A percentile compares a stretch with the other conserved stretches of the same genome.
phyloP scores from a whole-genome alignment of 2,113 vertebrate species.

The Osmerus eperlanus region DNA sequence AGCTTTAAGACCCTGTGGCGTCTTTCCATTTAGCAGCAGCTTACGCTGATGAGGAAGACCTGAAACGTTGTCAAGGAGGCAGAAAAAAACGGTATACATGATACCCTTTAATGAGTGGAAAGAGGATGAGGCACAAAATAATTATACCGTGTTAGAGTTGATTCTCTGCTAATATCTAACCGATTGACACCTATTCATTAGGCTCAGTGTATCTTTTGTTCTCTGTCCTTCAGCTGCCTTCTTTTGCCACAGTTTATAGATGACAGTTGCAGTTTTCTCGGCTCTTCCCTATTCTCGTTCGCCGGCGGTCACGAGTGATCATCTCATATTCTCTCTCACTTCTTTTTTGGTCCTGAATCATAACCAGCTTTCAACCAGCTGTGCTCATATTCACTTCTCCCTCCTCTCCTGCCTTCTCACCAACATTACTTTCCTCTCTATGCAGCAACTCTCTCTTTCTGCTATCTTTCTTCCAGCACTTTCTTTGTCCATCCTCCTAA shows the following conservation, averaged over 20 bases:
- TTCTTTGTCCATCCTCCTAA: not conserved
- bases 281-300: not conserved
- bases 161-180: too few relatives aligned
- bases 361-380: too few relatives aligned
- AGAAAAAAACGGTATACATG: too few relatives aligned
- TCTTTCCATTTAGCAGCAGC: constrained; percentile 25
- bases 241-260: not conserved
- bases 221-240: too few relatives aligned
- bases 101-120: too few relatives aligned
- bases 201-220: too few relatives aligned
- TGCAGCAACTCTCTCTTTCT: not conserved
- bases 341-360: not conserved
- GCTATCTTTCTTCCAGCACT: not conserved
- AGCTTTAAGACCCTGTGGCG: constrained; percentile 26
- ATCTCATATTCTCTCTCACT: not conserved
- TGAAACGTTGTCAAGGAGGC: constrained; percentile 14
- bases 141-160: too few relatives aligned
- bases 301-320: not conserved
- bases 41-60: constrained; percentile 24
- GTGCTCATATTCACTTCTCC: too few relatives aligned
- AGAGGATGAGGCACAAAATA: too few relatives aligned
- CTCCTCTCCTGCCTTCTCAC: too few relatives aligned
- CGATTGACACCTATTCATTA: too few relatives aligned
- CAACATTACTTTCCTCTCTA: too few relatives aligned
- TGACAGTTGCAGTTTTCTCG: not conserved